Evolutionary conservation across 2,888 invertebrate species (phyloP), one percentile per base, ranked within the genome.

Genomic region (Idaea aversata): DNA sequence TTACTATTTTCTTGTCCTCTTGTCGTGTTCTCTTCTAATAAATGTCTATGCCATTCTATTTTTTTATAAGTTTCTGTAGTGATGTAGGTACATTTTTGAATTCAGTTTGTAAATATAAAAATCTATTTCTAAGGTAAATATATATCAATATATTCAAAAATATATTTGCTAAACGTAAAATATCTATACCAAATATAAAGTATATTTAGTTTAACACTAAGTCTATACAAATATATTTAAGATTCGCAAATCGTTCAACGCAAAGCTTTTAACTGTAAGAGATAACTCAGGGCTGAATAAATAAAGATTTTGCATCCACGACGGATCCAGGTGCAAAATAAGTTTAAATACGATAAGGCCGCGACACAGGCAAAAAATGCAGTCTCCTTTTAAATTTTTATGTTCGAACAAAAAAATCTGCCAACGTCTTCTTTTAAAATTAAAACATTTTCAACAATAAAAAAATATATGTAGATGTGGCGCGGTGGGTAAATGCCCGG

Each of bases 211-310:
- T 47, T 13, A 10, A 13, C 7, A 47, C 47, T 25, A 25, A 25
- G 25, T 25, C 25, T 47, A 47, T 47, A 47, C 47, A 61, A 63
- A 65, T 62, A 66, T 60, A 58, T 63, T 67, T 66, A 34, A 66
- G 63, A 69, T 65, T 69, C 66, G 64, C 65, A 72, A 71, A 67
- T 63, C 63, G 59, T 63, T 64, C 65, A n/a, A n/a, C n/a, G 61
- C 60, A 67, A 69, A 64, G 68, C 66, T 68, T 71, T 69, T 67
- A 65, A 70, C 65, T 67, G 67, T 71, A 68, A 70, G 70, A 68
- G 69, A 77, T 72, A 75, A 75, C 73, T 75, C 71, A 72, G 72
- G 65, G 66, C 68, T 77, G 76, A 78, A 77, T 77, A 77, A 77
- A 68, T 76, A 74, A 76, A 68, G 73, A 72, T 70, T 47, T 10